Conservation (phyloP, 2,797 vertebrate species). For the Knipowitschia caucasica region DNA sequence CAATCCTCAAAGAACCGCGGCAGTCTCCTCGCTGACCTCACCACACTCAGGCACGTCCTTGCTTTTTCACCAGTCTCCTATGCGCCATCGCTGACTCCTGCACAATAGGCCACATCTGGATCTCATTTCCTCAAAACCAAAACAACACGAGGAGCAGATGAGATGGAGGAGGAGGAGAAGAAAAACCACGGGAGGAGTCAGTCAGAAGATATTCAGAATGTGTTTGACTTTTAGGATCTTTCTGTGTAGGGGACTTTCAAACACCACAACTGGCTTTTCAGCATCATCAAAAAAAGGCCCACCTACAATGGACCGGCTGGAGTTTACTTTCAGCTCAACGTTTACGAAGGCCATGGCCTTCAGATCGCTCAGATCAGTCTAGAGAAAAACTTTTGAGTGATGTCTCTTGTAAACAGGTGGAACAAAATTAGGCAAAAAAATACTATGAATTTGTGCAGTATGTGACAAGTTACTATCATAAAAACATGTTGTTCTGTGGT, state of each 20-base stretch:
- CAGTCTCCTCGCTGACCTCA: conserved; percentile 40
- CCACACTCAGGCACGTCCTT: conserved; percentile 13
- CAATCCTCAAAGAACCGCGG: conserved; percentile 38
- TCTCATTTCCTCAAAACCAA: conserved; percentile 76
- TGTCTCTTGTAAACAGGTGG: too few relatives aligned
- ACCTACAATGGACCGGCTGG: neutral
- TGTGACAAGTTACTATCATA: too few relatives aligned
- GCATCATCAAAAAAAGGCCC: neutral
- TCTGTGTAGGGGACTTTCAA: neutral
- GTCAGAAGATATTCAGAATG: conserved; percentile 23
- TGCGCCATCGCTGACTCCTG: conserved; percentile 51
- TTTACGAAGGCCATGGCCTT: too few relatives aligned
- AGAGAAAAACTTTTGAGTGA: too few relatives aligned
- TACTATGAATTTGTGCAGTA: neutral
- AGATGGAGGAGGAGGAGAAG: conserved; percentile 14
- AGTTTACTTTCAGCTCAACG: neutral
- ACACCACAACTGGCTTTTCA: neutral
- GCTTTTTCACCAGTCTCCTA: neutral
- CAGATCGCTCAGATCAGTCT: too few relatives aligned
- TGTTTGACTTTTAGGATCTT: conserved; percentile 6
- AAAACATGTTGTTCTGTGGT: too few relatives aligned
- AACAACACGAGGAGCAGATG: conserved; percentile 66
- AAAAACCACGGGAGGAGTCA: conserved; percentile 18
- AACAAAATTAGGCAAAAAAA: too few relatives aligned
- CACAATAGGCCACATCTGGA: conserved; percentile 81